Evolutionary conservation across 2,113 vertebrate species (phyloP), one percentile per base, ranked within the genome.

Genomic region (Clinocottus analis): DNA sequence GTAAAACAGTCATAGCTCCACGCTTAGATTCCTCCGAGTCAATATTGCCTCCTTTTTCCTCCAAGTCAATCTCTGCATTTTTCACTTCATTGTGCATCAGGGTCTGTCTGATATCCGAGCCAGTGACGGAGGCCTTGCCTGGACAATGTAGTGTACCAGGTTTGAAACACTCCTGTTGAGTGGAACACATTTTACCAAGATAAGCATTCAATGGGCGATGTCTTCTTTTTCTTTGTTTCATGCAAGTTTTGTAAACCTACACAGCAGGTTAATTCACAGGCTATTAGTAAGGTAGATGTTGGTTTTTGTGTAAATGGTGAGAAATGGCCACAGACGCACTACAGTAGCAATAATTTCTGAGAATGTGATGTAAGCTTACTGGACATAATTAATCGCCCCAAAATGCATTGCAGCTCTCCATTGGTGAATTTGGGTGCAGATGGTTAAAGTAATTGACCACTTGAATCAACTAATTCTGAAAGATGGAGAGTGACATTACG

Each of bases 21-120:
- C 2, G 25, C 70, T 80, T 25, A 43, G 78, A 51, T 80, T 80
- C 62, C 55, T 67, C 39, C 53, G n/a, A 49, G 68, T 72, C 69
- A 79, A 66, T 79, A 72, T 31, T 59, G 39, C 61, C 19, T 65
- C 59, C 56, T 7, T 64, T 79, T 65, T 70, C 7, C 58, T 62
- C 25, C 14, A 31, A 62, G 45, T 53, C 37, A 58, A 72, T 72
- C 60, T 37, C 7, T 7, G 12, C 39, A 59, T 60, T 58, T 80
- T 73, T 60, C 33, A 66, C 62, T 80, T 72, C 59, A 67, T 73
- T 35, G 41, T 39, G 51, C 51, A 73, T 73, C 69, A 59, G 53
- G 39, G 53, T 67, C 62, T 73, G 53, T 67, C 62, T 73, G 69
- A 66, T 72, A 59, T 72, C 49, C 37, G 61, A 80, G 53, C 53